A percentile compares a stretch with the other conserved stretches of the same genome.
Conservation (phyloP, 2,888 invertebrate genomes). For the Aleiodes leptofemur region DNA sequence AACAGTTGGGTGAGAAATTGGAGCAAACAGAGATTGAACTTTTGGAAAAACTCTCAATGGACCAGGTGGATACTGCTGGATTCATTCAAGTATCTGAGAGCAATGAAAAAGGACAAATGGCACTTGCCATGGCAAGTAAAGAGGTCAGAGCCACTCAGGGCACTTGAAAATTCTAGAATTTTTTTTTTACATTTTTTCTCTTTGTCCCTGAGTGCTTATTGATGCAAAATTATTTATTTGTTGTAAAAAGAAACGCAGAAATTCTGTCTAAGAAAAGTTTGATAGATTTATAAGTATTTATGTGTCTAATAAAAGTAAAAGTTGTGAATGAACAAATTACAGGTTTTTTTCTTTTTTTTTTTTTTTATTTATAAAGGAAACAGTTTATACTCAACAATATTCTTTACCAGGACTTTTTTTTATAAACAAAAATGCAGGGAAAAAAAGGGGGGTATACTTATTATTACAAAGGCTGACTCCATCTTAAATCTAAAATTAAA, state of each 20-base stretch:
- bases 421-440: not conserved
- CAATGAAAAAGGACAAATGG: constrained; percentile 63
- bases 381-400: constrained; percentile 27
- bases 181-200: no score
- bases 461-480: constrained; percentile 22
- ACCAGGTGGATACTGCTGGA: constrained; percentile 71
- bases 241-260: no score
- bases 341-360: constrained; percentile 7
- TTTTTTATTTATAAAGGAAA: constrained; percentile 16
- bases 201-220: no score
- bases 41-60: constrained; percentile 75
- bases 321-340: not conserved
- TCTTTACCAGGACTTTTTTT: not conserved
- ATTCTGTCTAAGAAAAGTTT: no score
- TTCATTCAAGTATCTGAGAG: constrained; percentile 75
- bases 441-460: constrained; percentile 11
- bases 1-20: constrained; percentile 77
- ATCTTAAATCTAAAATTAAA: constrained; percentile 1
- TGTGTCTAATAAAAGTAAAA: no score
- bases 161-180: not conserved
- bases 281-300: no score
- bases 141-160: constrained; percentile 64
- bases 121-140: constrained; percentile 63
- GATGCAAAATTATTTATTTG: no score
- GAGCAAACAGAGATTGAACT: constrained; percentile 75